Conservation (phyloP, 2,888 invertebrate species). For the Oligia fasciuncula region DNA sequence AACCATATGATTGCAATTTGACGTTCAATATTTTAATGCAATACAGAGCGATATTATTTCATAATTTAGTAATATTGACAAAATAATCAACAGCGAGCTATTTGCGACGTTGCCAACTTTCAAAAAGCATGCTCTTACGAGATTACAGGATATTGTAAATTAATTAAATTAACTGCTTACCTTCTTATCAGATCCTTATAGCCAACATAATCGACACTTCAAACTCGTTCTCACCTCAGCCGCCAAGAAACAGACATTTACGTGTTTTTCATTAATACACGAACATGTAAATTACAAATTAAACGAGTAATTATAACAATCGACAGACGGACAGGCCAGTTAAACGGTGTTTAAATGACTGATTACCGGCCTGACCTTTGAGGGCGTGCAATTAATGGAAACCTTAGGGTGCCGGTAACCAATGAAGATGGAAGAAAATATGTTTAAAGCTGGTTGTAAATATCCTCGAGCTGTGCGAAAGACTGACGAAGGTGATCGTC, state of each 20-base stretch:
- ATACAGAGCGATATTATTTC: neutral
- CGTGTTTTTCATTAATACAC: constrained; percentile 45
- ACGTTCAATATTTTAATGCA: neutral
- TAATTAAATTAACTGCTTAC: neutral
- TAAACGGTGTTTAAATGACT: constrained; percentile 65
- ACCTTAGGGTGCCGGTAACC: constrained; percentile 50
- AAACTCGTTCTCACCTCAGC: constrained; percentile 31
- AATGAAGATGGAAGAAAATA: constrained; percentile 22
- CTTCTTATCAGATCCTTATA: constrained; percentile 4
- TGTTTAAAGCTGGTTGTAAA: constrained; percentile 16
- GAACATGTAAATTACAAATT: constrained; percentile 64
- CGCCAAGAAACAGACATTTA: constrained; percentile 12
- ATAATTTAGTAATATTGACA: neutral
- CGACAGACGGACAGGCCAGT: constrained; percentile 68
- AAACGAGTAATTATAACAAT: constrained; percentile 69
- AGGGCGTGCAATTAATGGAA: constrained; percentile 60
- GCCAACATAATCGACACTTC: neutral
- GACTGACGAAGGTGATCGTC: neutral
- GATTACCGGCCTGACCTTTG: constrained; percentile 60
- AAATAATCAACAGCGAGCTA: too few species aligned
- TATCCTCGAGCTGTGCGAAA: neutral
- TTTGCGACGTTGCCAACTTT: neutral
- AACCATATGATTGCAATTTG: too few species aligned
- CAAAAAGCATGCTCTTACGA: neutral
- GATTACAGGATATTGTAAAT: neutral